Evolutionary conservation across 1,140 invertebrate genomes (phyloP).

Genomic region (Trypoxylus dichotomus): DNA sequence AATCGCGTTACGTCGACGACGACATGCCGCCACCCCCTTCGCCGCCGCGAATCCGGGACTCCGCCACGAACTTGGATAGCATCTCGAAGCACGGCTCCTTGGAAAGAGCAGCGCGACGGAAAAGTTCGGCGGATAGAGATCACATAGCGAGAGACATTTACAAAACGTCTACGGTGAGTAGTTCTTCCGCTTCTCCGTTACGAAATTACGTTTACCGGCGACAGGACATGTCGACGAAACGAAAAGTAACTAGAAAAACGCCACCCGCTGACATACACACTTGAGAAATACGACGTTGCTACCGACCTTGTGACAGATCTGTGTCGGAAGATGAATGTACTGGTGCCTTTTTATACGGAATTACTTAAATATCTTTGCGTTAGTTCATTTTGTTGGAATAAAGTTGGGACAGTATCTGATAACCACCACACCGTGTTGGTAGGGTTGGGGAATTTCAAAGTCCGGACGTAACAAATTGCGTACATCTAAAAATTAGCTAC

Average conservation of each 20-base stretch:
- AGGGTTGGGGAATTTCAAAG: too few relatives aligned
- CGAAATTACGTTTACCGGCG: background rate
- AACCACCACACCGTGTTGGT: too few relatives aligned
- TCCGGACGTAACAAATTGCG: too few relatives aligned
- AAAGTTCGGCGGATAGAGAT: constrained; percentile 42
- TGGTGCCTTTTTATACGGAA: too few relatives aligned
- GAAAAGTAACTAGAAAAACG: background rate
- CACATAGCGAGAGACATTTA: constrained; percentile 29
- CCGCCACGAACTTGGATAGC: constrained; percentile 36
- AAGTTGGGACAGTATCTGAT: too few relatives aligned
- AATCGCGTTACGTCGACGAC: constrained; percentile 60
- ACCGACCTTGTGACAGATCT: background rate
- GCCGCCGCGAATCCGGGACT: constrained; percentile 55
- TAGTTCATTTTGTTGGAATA: too few relatives aligned
- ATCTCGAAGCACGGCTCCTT: constrained; percentile 47
- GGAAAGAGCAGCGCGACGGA: constrained; percentile 42
- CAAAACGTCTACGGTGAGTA: constrained; percentile 15
- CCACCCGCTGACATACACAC: background rate
- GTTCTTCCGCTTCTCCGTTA: background rate
- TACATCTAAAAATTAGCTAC: too few relatives aligned
- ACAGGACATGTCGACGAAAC: background rate
- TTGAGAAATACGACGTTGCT: background rate
- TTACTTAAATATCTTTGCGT: too few relatives aligned
- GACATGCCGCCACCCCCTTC: constrained; percentile 59
- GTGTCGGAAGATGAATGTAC: background rate